These are phyloP conservation scores for Lynx canadensis DNA, from an alignment of 2,113 vertebrate genomes.

Conservation along the genomic window DNA sequence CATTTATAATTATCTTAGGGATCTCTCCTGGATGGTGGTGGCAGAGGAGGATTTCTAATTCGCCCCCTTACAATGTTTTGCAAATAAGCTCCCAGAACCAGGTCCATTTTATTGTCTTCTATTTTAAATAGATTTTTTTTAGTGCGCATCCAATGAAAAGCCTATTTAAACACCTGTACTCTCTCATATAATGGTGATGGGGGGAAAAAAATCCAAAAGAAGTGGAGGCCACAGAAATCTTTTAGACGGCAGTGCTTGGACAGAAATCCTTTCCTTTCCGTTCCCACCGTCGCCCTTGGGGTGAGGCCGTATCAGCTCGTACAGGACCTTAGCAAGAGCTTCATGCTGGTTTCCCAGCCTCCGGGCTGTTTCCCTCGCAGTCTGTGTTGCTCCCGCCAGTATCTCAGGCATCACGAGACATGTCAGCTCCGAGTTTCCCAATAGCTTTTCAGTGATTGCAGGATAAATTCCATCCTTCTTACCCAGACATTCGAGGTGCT, in stretches of 20 bases:
- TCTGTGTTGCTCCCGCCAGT: not conserved
- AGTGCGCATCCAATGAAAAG: not conserved
- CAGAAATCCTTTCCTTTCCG: not conserved
- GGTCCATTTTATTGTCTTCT: conserved; percentile 17
- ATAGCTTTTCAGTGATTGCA: not conserved
- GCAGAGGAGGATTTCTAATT: not conserved
- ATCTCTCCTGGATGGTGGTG: not conserved
- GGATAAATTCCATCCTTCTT: not conserved
- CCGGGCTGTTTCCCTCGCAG: not conserved
- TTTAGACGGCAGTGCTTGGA: not conserved
- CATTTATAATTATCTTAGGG: not conserved
- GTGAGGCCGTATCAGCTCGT: not conserved
- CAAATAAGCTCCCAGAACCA: not conserved
- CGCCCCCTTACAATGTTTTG: not conserved
- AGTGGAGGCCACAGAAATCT: not conserved
- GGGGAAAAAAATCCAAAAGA: not conserved
- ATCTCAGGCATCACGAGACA: not conserved
- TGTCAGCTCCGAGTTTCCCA: not conserved
- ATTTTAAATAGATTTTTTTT: not conserved
- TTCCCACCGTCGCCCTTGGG: not conserved
- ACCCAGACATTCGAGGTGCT: not conserved
- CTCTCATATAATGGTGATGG: not conserved
- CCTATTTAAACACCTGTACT: not conserved
- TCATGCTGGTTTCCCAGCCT: not conserved
- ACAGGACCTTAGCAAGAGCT: not conserved